Conservation (phyloP, 2,113 vertebrate genomes). For the Erythrocercus mccallii region DNA sequence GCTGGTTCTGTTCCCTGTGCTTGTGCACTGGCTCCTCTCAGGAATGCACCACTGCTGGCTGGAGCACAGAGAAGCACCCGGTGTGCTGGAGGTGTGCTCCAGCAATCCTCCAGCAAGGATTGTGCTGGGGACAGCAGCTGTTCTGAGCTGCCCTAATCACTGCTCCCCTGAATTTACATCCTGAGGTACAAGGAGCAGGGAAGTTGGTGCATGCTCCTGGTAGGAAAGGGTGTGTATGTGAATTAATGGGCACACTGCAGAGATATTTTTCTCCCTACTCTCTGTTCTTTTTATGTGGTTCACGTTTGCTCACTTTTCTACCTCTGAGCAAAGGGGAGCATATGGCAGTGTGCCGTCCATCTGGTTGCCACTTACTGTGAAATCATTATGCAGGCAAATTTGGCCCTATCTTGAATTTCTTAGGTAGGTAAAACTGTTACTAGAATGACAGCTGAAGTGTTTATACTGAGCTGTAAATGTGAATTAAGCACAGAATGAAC, state of each 20-base stretch:
- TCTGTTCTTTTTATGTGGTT: not conserved
- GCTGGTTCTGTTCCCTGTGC: not conserved
- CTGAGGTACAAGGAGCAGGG: not conserved
- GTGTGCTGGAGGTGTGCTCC: too few relatives aligned
- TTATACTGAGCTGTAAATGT: not conserved
- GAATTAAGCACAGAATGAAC: not conserved
- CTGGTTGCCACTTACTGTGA: constrained; percentile 41
- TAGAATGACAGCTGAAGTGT: constrained; percentile 8
- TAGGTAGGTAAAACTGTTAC: constrained; percentile 1
- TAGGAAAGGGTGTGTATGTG: not conserved
- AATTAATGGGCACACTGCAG: not conserved
- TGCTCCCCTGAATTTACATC: not conserved
- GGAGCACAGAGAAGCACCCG: not conserved
- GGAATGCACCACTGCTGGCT: accelerated
- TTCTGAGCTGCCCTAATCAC: accelerated
- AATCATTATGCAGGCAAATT: not conserved
- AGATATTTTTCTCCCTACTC: not conserved
- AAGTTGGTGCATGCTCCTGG: not conserved
- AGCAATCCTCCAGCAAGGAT: not conserved
- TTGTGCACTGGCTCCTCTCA: not conserved
- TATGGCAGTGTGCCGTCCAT: constrained; percentile 33
- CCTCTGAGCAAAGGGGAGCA: constrained; percentile 28
- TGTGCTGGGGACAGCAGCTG: not conserved
- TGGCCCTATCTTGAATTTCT: constrained; percentile 20
- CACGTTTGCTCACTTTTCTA: not conserved